Evolutionary conservation across 2,888 invertebrate genomes (phyloP), one percentile per base, ranked within the genome.

Genomic region (Taenaris catops): DNA sequence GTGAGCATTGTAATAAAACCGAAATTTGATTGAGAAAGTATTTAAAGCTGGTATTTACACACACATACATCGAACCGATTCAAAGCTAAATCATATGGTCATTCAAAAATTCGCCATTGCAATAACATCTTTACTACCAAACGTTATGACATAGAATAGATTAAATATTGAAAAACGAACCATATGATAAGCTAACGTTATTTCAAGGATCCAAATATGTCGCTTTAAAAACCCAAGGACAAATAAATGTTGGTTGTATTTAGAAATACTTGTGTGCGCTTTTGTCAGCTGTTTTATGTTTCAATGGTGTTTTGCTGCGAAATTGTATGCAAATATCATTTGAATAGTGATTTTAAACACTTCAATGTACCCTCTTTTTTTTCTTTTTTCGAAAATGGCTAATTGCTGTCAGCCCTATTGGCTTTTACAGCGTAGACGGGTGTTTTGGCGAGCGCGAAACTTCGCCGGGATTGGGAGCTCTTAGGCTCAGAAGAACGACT

Each of bases 31-130:
- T 1, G 1, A 1, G 1, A 14, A 32, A 25, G 48, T n/a, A 8
- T 18, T 23, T 17, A 36, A 55, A 55, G 58, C 58, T 61, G 61
- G 62, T 65, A 48, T 46, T 37, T 62, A 60, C 58, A 44, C 47
- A 65, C 64, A 41, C 63, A 66, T 59, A 63, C 56, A 51, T 46
- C 38, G 40, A 53, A 42, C 45, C 55, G 53, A 66, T 75, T 71
- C 66, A 69, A 63, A 66, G 58, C 68, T 61, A 66, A 72, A 74
- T 67, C 76, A 78, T 75, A 75, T 78, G 78, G 58, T 63, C 53
- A 47, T 25, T 49, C 33, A 19, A 21, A n/a, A 25, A 1, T 9
- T 3, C 3, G 18, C 1, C 44, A 49, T 33, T 16, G 9, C 2
- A 57, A 45, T 39, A 10, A 38, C 0, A 34, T 38, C 53, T 41